Base-by-base conservation (phyloP, 1,140 invertebrate species). In the Pseudomyrmex gracilis region DNA sequence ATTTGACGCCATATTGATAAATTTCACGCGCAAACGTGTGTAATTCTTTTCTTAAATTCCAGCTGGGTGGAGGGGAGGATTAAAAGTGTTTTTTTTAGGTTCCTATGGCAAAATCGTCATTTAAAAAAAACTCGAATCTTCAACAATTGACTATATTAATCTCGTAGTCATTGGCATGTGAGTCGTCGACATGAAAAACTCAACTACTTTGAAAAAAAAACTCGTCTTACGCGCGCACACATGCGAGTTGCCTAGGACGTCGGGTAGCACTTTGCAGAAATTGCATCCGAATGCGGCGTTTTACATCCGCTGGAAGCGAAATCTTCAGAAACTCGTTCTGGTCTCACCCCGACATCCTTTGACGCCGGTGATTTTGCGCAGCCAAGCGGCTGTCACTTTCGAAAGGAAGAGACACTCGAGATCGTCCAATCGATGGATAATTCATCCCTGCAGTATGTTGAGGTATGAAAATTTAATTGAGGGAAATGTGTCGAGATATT, bases 391-490 rank as follows among this genome's bases (percentile, higher is more conserved):
- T 3, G 73, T 93, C 3, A 78, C 86, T 34, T 90, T 91, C 20
- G 92, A 93, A 60, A 93, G 92, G 66, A 85, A 78, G 55, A 80
- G 88, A 55, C 92, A 93, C 7, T 88, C 88, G 5, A 86, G 87
- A 47, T 91, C 89, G 13, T 2, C 57, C 0, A 7, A 90, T 55
- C 92, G 92, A 92, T 93, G 92, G 92, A 43, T 91, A 15, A 89
- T 93, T 61, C 92, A 93, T 82, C 92, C 92, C 1, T 93, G 70
- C 60, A 93, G 92, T 45, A 82, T 82, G 58, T 74, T 74, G 17
- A 74, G 78, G 78, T 82, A 45, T 20, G 17, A 82, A 12, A 15
- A 73, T 82, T 82, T 70, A 12, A 82, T 1, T 2, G 13, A 51
- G 17, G 2, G 1, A 45, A 67, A 61, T n/a, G 2, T n/a, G 1